A percentile compares a stretch with the other conserved stretches of the same genome.
Conservation (phyloP, 2,113 vertebrate species). For the Danionella cerebrum region DNA sequence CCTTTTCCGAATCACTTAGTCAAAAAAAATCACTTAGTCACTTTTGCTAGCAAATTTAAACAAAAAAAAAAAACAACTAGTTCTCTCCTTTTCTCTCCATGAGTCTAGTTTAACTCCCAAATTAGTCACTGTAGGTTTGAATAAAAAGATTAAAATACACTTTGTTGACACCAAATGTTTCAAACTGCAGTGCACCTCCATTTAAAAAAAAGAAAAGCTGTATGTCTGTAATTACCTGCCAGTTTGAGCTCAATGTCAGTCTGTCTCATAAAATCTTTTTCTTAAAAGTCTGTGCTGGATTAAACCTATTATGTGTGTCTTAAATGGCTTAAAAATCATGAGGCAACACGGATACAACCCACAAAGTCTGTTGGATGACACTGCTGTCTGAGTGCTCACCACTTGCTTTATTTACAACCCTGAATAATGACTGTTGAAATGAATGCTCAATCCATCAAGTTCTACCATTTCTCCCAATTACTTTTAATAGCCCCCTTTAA, state of each 20-base stretch:
- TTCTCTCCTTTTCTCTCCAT: too few species aligned
- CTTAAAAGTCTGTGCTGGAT: slow-evolving; percentile 18
- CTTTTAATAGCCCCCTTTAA: too few species aligned
- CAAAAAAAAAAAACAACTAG: too few species aligned
- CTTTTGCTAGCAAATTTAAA: too few species aligned
- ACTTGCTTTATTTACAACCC: background rate
- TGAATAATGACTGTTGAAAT: background rate
- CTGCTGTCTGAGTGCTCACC: background rate
- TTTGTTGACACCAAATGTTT: background rate
- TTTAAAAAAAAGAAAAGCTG: background rate
- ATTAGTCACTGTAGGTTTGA: background rate
- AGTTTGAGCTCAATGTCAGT: background rate
- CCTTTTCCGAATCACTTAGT: too few species aligned
- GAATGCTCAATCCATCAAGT: too few species aligned
- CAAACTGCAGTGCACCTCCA: background rate
- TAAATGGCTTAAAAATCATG: slow-evolving; percentile 16
- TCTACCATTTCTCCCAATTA: background rate
- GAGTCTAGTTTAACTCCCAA: too few species aligned
- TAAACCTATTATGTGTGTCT: slow-evolving; percentile 23
- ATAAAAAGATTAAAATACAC: background rate
- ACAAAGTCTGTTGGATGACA: background rate
- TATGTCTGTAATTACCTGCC: background rate
- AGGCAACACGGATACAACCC: background rate
- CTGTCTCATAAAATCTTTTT: slow-evolving; percentile 2
- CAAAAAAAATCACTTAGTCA: too few species aligned